A percentile compares a stretch with the other conserved stretches of the same genome.
Conservation (phyloP, 1,140 invertebrate species). For the Musca domestica region DNA sequence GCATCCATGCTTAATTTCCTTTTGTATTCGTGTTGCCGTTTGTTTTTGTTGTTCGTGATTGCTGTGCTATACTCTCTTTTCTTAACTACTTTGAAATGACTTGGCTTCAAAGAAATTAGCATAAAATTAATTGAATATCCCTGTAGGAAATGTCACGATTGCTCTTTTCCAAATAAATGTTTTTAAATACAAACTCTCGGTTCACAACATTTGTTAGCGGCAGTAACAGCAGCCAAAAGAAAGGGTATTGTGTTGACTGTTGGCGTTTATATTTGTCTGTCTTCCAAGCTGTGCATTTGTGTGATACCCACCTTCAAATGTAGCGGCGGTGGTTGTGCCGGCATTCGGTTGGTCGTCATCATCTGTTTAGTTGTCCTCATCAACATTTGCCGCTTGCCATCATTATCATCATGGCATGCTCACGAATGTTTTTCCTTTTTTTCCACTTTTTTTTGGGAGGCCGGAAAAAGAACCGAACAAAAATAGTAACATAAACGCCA, state of each 20-base stretch:
- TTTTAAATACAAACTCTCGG: no score
- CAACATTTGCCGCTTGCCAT: not conserved
- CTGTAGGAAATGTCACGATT: conserved; percentile 19
- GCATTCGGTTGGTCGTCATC: not conserved
- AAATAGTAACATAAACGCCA: not conserved
- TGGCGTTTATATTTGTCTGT: no score
- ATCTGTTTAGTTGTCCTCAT: no score
- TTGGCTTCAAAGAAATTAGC: conserved; percentile 8
- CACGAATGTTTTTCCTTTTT: not conserved
- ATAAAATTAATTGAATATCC: conserved; percentile 21
- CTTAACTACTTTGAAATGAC: no score
- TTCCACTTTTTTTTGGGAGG: no score
- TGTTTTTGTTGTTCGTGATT: no score
- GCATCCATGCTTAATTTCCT: no score
- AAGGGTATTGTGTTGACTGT: no score
- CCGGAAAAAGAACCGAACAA: not conserved
- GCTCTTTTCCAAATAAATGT: not conserved
- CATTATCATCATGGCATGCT: conserved; percentile 13
- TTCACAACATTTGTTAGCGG: no score
- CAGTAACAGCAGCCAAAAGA: no score
- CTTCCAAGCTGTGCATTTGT: not conserved
- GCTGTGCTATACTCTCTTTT: no score
- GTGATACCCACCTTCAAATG: conserved; percentile 11
- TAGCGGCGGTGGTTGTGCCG: not conserved
- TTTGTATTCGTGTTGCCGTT: no score